Evolutionary conservation across 2,888 invertebrate genomes (phyloP), one percentile per base, ranked within the genome.

Genomic region (Tenthredo notha): DNA sequence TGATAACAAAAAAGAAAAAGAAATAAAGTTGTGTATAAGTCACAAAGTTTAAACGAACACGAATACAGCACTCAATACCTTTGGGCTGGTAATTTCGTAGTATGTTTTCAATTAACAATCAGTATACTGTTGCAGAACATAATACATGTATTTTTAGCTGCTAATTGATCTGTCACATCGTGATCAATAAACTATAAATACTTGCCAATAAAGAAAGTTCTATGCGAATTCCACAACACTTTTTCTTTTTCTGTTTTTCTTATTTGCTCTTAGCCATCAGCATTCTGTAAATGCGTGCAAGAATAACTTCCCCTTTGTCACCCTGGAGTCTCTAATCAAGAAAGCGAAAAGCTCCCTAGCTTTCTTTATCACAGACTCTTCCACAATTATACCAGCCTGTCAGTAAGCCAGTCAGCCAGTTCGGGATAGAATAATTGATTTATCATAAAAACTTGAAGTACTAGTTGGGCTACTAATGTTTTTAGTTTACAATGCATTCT

Each of bases 341-440:
- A 85, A 85, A 85, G 86, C 87, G 84, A 86, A 74, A 54, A 87
- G 87, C 87, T 89, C 87, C 88, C 87, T 40, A 80, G 86, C 87
- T 84, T 72, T 84, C 85, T 87, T 86, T 37, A 80, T 86, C 87
- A 88, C 87, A 87, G 88, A 88, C 88, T 89, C 89, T 80, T 85
- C 85, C 37, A 43, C 47, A 65, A 37, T 47, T 80, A 29, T 29
- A 61, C 25, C 12, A 83, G n/a, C 29, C 47, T 37, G 50, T 10
- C 50, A 50, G 83, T 67, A 33, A 47, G 80, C 61, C 40, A 58
- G 43, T 25, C 65, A 80, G 77, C 77, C 77, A 33, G 54, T 54
- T 77, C 47, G 9, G 37, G 18, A 74, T 74, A 6, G 0, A 74
- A 50, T 67, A 67, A 33, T 70, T 83, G 25, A 83, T 67, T 43